Percentiles rank a stretch among this genome's conserved stretches.
Evolutionary conservation across 2,797 vertebrate genomes (phyloP).

Genomic region (Epinephelus malabaricus): DNA sequence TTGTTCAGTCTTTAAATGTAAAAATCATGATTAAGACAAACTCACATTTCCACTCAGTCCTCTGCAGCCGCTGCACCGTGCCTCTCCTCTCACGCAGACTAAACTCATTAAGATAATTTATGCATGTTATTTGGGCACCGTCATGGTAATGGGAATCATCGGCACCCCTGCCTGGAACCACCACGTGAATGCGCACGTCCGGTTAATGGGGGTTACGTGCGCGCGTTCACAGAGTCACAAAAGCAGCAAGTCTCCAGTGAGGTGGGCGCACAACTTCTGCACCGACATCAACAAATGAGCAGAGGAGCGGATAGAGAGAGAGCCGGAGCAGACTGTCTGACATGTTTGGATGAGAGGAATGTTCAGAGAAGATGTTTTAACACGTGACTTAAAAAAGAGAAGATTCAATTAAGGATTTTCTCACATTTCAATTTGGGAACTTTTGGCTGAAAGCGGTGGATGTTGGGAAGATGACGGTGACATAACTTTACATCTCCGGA

Average conservation of each 20-base stretch:
- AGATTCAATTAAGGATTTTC: constrained; percentile 25
- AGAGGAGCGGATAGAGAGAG: background rate
- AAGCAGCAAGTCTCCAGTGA: constrained; percentile 62
- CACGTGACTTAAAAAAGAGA: constrained; percentile 9
- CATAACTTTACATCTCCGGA: constrained; percentile 29
- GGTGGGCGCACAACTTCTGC: constrained; percentile 45
- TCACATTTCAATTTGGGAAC: constrained; percentile 4
- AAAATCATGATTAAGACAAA: background rate
- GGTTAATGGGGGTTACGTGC: constrained; percentile 46
- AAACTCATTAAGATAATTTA: background rate
- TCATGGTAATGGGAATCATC: background rate
- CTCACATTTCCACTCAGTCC: background rate
- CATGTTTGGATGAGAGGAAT: constrained; percentile 7
- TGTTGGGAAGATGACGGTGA: constrained; percentile 58
- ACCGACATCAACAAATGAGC: constrained; percentile 15
- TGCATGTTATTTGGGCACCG: background rate
- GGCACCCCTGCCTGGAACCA: background rate
- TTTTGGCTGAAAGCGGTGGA: background rate
- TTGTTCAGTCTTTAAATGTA: background rate
- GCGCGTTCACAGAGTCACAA: constrained; percentile 70
- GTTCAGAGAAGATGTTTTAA: constrained; percentile 8
- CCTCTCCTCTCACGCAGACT: background rate
- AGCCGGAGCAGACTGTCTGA: background rate
- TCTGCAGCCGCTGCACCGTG: too few species aligned
- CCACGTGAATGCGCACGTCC: constrained; percentile 76